Base-by-base conservation (phyloP, 2,888 invertebrate species). In the Lobophora halterata region DNA sequence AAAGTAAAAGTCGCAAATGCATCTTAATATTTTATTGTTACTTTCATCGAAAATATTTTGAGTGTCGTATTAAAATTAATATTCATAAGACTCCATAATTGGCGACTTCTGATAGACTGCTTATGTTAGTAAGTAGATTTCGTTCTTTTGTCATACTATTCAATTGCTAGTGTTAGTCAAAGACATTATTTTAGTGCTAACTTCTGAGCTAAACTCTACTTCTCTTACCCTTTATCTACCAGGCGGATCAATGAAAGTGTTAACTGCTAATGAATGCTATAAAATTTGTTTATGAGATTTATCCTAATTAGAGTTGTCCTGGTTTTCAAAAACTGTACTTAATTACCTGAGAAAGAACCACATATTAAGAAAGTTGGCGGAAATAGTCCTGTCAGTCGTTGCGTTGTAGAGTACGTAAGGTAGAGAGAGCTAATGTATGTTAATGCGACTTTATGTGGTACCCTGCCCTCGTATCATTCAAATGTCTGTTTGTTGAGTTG, bases 21-120 rank as follows among this genome's bases (percentile, higher is more conserved):
- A 75, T 74, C 65, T 64, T 79, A 73, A 79, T 76, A 68, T 49
- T 46, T 61, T 58, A 71, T 78, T 78, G 75, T 79, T 72, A 64
- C 65, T 74, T 72, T 68, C 64, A 53, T 65, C 50, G 41, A 56
- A 64, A 63, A 62, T 56, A 57, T 65, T 65, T 52, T 62, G 58
- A 66, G 61, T 60, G 61, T 58, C 61, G 60, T 59, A 61, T 63
- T 58, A 31, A 43, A 54, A 63, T 59, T 58, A 46, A 60, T 58
- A 65, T 65, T 62, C 56, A 57, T n/a, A 65, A 61, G 63, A 63
- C 61, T 58, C n/a, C n/a, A n/a, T n/a, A 43, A 52, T 47, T 46
- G 30, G 50, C 61, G 61, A 58, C 36, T 30, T 52, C 40, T 31
- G 39, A 39, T 29, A 24, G 53, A 49, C 46, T 44, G n/a, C n/a